Conservation (phyloP, 1,140 invertebrate genomes). For the Drosophila ironensis region DNA sequence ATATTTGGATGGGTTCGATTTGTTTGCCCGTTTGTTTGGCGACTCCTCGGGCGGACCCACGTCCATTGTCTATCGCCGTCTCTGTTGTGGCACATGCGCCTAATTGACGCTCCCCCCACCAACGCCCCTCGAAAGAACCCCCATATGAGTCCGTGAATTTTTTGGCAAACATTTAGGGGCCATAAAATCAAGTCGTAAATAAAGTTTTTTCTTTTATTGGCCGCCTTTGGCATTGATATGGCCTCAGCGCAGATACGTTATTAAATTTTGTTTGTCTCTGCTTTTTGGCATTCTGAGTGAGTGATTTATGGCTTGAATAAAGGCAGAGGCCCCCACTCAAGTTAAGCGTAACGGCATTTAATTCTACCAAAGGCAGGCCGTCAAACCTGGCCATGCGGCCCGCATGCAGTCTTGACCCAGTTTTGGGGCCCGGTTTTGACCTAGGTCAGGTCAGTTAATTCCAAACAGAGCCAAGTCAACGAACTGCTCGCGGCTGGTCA, state of each 20-base stretch:
- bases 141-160: slow-evolving; percentile 18
- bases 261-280: slow-evolving; percentile 23
- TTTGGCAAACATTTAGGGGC: slow-evolving; percentile 58
- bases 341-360: slow-evolving; percentile 39
- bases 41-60: neutral
- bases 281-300: slow-evolving; percentile 35
- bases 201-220: slow-evolving; percentile 27
- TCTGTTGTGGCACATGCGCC: slow-evolving; percentile 24
- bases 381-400: neutral
- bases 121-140: neutral
- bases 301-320: slow-evolving; percentile 24
- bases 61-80: neutral
- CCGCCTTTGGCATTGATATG: slow-evolving; percentile 51
- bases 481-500: slow-evolving; percentile 39
- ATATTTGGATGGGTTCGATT: slow-evolving; percentile 11
- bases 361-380: slow-evolving; percentile 7
- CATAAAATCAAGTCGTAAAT: slow-evolving; percentile 45
- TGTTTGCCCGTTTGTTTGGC: slow-evolving; percentile 13
- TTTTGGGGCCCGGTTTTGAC: slow-evolving; percentile 46
- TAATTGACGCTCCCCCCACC: slow-evolving; percentile 8
- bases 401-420: slow-evolving; percentile 48
- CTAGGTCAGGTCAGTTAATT: slow-evolving; percentile 54
- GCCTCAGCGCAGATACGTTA: slow-evolving; percentile 11
- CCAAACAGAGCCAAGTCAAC: slow-evolving; percentile 52
- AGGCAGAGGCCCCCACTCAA: slow-evolving; percentile 1